Evolutionary conservation across 2,797 vertebrate genomes (phyloP).

Genomic region (Cryptoprocta ferox): DNA sequence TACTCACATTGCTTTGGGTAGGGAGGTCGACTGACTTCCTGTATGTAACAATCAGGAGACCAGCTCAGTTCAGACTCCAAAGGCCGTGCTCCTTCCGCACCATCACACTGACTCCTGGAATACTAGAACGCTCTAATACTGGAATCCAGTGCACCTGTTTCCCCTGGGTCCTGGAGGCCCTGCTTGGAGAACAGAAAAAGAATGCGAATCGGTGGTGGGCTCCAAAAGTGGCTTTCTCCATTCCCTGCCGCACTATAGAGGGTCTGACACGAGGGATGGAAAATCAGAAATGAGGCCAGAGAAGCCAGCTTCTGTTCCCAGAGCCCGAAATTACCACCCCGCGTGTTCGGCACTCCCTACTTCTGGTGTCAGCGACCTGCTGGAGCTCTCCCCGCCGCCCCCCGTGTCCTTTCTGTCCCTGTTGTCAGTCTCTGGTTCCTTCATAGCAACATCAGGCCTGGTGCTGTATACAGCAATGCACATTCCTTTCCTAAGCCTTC

Average conservation of each 20-base stretch:
- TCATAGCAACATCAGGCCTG: neutral
- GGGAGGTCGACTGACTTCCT: neutral
- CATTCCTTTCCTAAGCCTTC: neutral
- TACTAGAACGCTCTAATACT: neutral
- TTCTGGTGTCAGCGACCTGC: neutral
- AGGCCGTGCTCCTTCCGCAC: neutral
- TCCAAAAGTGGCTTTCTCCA: neutral
- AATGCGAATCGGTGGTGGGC: neutral
- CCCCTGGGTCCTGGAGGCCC: neutral
- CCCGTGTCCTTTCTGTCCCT: accelerated
- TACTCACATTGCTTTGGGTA: accelerated
- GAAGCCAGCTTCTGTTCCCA: neutral
- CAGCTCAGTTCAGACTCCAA: neutral
- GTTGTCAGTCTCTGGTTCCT: neutral
- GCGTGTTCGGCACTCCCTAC: accelerated
- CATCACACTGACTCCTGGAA: neutral
- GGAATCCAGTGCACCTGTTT: neutral
- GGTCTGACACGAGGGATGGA: neutral
- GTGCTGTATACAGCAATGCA: neutral
- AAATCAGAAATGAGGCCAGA: neutral
- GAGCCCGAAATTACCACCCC: neutral
- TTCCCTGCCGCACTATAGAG: neutral
- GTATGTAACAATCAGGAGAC: neutral
- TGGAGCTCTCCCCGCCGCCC: neutral
- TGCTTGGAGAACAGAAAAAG: neutral